Evolutionary conservation across 2,797 vertebrate genomes (phyloP).

Genomic region (Arrhamphus sclerolepis): DNA sequence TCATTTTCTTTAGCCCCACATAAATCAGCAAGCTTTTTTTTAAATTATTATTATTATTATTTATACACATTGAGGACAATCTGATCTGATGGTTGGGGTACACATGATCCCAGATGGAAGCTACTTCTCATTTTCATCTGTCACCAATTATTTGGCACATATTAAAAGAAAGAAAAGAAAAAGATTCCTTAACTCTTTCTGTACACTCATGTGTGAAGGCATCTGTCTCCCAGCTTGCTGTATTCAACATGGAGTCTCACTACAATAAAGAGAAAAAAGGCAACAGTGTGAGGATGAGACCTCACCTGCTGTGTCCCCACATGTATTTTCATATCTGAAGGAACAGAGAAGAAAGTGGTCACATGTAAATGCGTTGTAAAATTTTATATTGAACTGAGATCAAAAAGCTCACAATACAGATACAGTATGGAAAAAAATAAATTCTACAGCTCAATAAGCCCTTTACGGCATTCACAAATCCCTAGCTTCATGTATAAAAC

Average conservation of each 20-base stretch:
- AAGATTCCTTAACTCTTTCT: conserved; percentile 3
- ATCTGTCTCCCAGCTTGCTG: conserved; percentile 17
- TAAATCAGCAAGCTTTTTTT: neutral
- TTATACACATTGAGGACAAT: neutral
- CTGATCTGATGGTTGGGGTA: neutral
- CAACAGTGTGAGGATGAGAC: conserved; percentile 22
- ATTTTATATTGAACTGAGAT: neutral
- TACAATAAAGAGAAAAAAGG: conserved; percentile 45
- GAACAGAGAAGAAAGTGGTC: conserved; percentile 11
- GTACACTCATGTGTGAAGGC: conserved; percentile 13
- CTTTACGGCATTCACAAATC: conserved; percentile 5
- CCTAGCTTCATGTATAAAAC: conserved; percentile 25
- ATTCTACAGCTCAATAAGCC: conserved; percentile 18
- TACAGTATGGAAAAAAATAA: neutral
- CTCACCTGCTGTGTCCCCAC: conserved; percentile 8
- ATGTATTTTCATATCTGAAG: conserved; percentile 29
- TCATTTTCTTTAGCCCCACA: neutral
- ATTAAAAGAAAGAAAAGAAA: neutral
- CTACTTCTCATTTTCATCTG: neutral
- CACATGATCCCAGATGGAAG: conserved; percentile 5
- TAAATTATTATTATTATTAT: too few relatives aligned
- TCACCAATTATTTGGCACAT: neutral
- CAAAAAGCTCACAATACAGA: neutral
- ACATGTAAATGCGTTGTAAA: conserved; percentile 28
- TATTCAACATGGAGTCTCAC: conserved; percentile 34